A percentile compares a stretch with the other conserved stretches of the same genome.
These are phyloP conservation scores for Dorcus parallelipipedus DNA, from an alignment of 2,888 invertebrate species.

Conservation along the genomic window DNA sequence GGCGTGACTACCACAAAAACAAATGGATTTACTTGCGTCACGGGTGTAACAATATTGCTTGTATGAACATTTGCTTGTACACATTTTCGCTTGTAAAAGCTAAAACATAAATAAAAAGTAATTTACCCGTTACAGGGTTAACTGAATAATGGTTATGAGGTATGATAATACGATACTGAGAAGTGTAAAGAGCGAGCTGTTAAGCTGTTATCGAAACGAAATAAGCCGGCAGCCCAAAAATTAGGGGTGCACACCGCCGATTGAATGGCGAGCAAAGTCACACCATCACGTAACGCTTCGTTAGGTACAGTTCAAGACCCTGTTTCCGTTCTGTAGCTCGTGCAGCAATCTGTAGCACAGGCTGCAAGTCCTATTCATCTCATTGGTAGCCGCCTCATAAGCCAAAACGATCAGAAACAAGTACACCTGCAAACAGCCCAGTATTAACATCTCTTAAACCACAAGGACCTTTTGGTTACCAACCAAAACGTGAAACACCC, in stretches of 20 bases:
- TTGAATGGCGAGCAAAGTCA: slow-evolving; percentile 20
- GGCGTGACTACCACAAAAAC: too few relatives aligned
- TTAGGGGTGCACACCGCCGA: slow-evolving; percentile 1
- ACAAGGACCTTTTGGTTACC: too few relatives aligned
- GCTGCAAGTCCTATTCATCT: slow-evolving; percentile 23
- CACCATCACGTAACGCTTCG: slow-evolving; percentile 11
- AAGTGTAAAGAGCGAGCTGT: slow-evolving; percentile 21
- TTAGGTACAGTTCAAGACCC: slow-evolving; percentile 9
- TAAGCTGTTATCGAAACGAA: slow-evolving; percentile 19
- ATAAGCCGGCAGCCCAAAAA: slow-evolving; percentile 24
- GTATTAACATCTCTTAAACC: too few relatives aligned
- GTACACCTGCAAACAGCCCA: background rate
- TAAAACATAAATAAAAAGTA: too few relatives aligned
- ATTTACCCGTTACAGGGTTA: too few relatives aligned
- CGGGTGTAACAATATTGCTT: too few relatives aligned
- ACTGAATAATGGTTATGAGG: slow-evolving; percentile 22
- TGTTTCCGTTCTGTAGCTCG: slow-evolving; percentile 16
- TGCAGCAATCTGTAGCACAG: slow-evolving; percentile 25
- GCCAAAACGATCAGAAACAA: slow-evolving; percentile 23
- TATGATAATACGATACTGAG: slow-evolving; percentile 21
- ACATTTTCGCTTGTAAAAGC: too few relatives aligned
- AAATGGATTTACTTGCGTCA: too few relatives aligned
- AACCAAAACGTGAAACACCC: too few relatives aligned
- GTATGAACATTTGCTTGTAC: too few relatives aligned
- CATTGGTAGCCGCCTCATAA: slow-evolving; percentile 26